A percentile compares a stretch with the other conserved stretches of the same genome.
Conservation (phyloP, 1,140 invertebrate genomes). For the Leptopilina clavipes region DNA sequence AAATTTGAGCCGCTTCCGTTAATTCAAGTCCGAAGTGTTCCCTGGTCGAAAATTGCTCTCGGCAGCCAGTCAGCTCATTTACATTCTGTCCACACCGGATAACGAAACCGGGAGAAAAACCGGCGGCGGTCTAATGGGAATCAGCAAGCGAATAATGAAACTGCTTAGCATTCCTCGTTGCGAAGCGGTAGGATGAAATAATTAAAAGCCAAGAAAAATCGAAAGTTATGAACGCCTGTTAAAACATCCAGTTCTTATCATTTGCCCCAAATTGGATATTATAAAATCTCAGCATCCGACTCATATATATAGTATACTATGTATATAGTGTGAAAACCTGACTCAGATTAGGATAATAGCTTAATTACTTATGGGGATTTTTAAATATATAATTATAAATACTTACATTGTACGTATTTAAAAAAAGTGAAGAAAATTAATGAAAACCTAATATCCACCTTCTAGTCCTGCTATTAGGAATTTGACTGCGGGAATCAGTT, state of each 20-base stretch:
- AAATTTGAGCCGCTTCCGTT: conserved; percentile 56
- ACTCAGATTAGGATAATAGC: background rate
- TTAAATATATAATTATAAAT: too few species aligned
- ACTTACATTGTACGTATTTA: too few species aligned
- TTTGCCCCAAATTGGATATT: conserved; percentile 8
- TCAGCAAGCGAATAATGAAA: conserved; percentile 73
- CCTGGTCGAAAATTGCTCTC: conserved; percentile 58
- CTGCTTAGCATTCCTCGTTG: conserved; percentile 72
- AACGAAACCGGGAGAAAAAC: conserved; percentile 72
- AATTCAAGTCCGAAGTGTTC: conserved; percentile 58
- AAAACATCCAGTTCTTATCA: conserved; percentile 19
- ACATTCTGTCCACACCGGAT: conserved; percentile 70
- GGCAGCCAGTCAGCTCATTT: conserved; percentile 65
- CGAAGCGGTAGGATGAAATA: conserved; percentile 64
- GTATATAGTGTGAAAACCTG: background rate
- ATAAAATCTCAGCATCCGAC: background rate
- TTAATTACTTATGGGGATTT: too few species aligned
- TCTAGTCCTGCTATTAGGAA: too few species aligned
- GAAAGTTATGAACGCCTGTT: conserved; percentile 62
- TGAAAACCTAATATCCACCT: too few species aligned
- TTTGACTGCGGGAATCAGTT: too few species aligned
- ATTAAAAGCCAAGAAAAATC: conserved; percentile 67
- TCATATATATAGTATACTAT: background rate
- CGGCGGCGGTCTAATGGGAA: conserved; percentile 71
- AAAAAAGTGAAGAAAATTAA: too few species aligned